Evolutionary conservation across 1,140 invertebrate genomes (phyloP).

Genomic region (Zaprionus ornatus): DNA sequence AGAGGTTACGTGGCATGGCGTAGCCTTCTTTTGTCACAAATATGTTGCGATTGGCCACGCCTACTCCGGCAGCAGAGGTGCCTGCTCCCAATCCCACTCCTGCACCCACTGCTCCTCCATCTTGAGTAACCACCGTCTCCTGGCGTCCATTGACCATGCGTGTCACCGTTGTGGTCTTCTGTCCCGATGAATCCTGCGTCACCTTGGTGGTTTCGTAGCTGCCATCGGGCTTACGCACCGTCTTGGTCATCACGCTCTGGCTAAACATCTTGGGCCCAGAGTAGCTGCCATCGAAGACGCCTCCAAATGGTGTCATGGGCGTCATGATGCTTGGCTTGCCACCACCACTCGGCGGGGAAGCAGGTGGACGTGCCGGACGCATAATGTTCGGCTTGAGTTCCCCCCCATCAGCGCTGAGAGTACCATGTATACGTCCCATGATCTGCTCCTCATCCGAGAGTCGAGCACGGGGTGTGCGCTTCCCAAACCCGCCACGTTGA

Average conservation of each 20-base stretch:
- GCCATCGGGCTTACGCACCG: slow-evolving; percentile 80
- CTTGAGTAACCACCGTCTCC: slow-evolving; percentile 67
- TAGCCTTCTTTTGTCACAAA: slow-evolving; percentile 83
- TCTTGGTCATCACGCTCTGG: slow-evolving; percentile 82
- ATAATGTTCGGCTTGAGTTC: slow-evolving; percentile 24
- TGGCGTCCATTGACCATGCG: slow-evolving; percentile 67
- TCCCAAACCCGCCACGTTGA: slow-evolving; percentile 31
- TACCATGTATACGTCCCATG: slow-evolving; percentile 81
- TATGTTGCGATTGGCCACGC: slow-evolving; percentile 69
- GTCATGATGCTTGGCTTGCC: slow-evolving; percentile 73
- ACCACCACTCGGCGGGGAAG: slow-evolving; percentile 35
- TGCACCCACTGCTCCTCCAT: slow-evolving; percentile 15
- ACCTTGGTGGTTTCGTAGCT: slow-evolving; percentile 79
- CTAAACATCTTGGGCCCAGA: slow-evolving; percentile 83
- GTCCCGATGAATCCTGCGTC: slow-evolving; percentile 72
- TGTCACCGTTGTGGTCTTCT: slow-evolving; percentile 79
- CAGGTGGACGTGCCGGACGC: slow-evolving; percentile 47
- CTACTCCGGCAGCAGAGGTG: neutral
- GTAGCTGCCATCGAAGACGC: slow-evolving; percentile 80
- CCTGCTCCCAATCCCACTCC: neutral
- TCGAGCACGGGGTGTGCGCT: slow-evolving; percentile 32
- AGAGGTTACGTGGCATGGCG: slow-evolving; percentile 83
- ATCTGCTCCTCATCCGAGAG: slow-evolving; percentile 78
- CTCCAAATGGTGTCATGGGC: slow-evolving; percentile 74
- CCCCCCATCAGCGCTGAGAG: slow-evolving; percentile 53